Conservation (phyloP, 2,113 vertebrate genomes). For the Osmerus eperlanus region DNA sequence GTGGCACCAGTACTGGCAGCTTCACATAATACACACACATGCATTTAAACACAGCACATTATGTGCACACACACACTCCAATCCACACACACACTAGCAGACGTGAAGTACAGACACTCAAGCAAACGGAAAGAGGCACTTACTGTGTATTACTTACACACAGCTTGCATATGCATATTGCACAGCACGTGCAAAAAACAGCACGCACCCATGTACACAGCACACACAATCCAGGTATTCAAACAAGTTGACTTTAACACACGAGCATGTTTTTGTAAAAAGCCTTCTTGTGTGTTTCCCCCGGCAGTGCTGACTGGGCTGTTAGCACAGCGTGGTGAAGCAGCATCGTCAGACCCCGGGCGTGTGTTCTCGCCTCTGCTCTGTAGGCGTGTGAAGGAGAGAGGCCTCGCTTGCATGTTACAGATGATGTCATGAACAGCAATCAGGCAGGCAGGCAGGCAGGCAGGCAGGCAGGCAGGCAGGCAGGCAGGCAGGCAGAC, state of each 20-base stretch:
- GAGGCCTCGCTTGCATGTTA: conserved; percentile 37
- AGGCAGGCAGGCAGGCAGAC: conserved; percentile 21
- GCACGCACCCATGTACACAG: too few species aligned
- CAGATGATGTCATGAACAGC: conserved; percentile 58
- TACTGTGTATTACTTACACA: too few species aligned
- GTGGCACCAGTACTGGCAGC: too few species aligned
- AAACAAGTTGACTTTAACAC: too few species aligned
- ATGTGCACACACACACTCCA: neutral
- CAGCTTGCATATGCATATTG: neutral
- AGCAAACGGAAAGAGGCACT: neutral
- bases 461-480: conserved; percentile 28
- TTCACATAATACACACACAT: neutral
- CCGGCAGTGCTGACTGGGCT: too few species aligned
- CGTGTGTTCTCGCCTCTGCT: conserved; percentile 10
- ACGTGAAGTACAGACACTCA: neutral
- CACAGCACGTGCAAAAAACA: neutral
- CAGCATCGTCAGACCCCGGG: conserved; percentile 11
- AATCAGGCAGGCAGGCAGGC: conserved; percentile 33
- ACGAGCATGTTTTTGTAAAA: too few species aligned
- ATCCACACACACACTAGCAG: neutral
- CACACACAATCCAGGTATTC: too few species aligned
- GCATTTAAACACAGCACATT: too few species aligned
- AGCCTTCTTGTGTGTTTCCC: too few species aligned
- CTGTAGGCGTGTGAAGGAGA: conserved; percentile 29
- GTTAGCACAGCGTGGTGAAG: neutral